Percentiles rank a stretch among this genome's conserved stretches.
Evolutionary conservation across 2,113 vertebrate species (phyloP).

Genomic region (Perca flavescens): DNA sequence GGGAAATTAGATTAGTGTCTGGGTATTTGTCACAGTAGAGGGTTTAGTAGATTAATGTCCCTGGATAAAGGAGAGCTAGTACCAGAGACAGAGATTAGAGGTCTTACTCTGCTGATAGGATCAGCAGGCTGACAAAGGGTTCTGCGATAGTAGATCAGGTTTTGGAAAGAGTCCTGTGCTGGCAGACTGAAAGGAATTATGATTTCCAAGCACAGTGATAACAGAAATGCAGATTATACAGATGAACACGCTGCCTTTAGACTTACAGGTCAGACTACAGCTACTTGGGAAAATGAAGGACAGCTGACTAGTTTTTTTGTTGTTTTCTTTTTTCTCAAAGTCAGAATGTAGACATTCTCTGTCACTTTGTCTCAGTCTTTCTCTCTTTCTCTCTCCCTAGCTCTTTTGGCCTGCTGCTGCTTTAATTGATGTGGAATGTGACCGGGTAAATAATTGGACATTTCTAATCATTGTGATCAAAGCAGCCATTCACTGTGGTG

Average conservation of each 20-base stretch:
- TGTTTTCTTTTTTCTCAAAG: not conserved
- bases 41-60: not conserved
- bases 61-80: not conserved
- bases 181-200: constrained; percentile 1
- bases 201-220: not conserved
- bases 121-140: constrained; percentile 32
- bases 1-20: not conserved
- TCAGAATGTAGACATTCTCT: not conserved
- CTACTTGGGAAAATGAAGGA: constrained; percentile 5
- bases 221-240: not conserved
- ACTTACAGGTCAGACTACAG: not conserved
- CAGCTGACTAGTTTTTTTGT: constrained; percentile 4
- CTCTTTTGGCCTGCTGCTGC: constrained; percentile 45
- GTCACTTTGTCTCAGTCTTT: not conserved
- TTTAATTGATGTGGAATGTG: constrained; percentile 79
- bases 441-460: constrained; percentile 81
- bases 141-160: constrained; percentile 27
- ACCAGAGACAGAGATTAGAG: not conserved
- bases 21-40: not conserved
- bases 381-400: constrained; percentile 33
- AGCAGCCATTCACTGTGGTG: constrained; percentile 54
- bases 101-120: not conserved
- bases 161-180: constrained; percentile 23
- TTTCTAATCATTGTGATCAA: constrained; percentile 79
- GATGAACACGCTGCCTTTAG: not conserved